Conservation (phyloP, 2,888 invertebrate species). For the Seira ritae region DNA sequence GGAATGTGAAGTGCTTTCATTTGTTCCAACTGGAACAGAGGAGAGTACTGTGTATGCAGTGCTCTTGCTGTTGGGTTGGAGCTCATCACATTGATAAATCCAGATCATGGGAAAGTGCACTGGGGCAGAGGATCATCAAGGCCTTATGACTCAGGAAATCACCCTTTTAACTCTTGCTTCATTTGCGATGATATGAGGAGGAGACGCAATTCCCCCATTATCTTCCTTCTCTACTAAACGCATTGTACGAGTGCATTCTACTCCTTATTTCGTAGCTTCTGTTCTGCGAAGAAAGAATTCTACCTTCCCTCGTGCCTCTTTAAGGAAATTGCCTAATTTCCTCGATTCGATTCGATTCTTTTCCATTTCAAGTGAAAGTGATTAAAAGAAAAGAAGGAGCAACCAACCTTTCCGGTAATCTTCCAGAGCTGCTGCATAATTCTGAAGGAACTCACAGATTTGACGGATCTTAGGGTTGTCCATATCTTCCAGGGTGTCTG, state of each 20-base stretch:
- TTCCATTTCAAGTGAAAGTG: background rate
- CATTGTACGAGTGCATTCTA: no score
- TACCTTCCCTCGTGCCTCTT: background rate
- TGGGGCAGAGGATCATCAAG: background rate
- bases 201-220: no score
- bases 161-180: constrained; percentile 37
- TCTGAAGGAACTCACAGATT: constrained; percentile 82
- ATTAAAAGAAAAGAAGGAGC: no score
- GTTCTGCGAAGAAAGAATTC: no score
- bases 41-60: no score
- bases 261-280: no score
- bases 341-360: constrained; percentile 12
- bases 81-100: no score
- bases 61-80: no score
- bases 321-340: constrained; percentile 22
- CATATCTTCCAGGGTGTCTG: constrained; percentile 80
- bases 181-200: constrained; percentile 37
- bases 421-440: constrained; percentile 81
- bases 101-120: background rate
- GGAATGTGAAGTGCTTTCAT: background rate
- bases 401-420: constrained; percentile 78
- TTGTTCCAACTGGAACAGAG: background rate
- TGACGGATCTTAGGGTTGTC: constrained; percentile 80
- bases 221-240: no score
- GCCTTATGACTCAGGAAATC: constrained; percentile 34